These are phyloP conservation scores for Drosophila acutilabella DNA, from an alignment of 2,888 invertebrate species.

Conservation along the genomic window DNA sequence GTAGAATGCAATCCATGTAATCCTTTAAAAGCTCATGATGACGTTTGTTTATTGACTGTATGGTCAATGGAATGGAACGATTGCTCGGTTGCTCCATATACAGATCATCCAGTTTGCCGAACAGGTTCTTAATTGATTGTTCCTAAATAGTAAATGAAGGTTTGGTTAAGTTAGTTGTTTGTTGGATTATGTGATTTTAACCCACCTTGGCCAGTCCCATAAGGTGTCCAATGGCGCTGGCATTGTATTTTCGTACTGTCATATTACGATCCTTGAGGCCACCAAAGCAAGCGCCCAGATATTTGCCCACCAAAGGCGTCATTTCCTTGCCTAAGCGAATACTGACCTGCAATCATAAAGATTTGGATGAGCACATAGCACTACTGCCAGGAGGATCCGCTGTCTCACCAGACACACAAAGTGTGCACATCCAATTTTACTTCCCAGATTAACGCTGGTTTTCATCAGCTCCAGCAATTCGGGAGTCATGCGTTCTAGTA, in stretches of 20 bases:
- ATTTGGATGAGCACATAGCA: neutral
- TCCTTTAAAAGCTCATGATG: constrained; percentile 93
- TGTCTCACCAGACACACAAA: constrained; percentile 89
- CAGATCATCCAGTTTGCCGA: constrained; percentile 86
- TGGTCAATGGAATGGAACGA: constrained; percentile 90
- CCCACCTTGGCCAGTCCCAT: constrained; percentile 91
- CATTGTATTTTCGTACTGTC: constrained; percentile 93
- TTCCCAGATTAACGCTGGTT: constrained; percentile 92
- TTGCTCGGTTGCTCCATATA: constrained; percentile 91
- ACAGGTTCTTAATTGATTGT: constrained; percentile 87
- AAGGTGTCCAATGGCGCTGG: constrained; percentile 93
- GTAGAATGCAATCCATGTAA: constrained; percentile 90
- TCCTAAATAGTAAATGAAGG: constrained; percentile 66
- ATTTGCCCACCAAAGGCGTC: constrained; percentile 87
- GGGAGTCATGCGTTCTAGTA: constrained; percentile 92
- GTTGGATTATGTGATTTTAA: no score
- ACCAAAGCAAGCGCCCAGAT: constrained; percentile 87
- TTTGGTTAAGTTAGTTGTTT: neutral
- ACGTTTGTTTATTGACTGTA: constrained; percentile 93
- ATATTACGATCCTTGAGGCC: constrained; percentile 94
- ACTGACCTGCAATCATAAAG: constrained; percentile 73
- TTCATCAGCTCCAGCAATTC: constrained; percentile 93
- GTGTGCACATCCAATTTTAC: constrained; percentile 92
- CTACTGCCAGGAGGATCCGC: neutral
- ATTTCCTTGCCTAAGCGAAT: constrained; percentile 86